Conservation (phyloP, 1,140 invertebrate species). For the Magallana gigas region DNA sequence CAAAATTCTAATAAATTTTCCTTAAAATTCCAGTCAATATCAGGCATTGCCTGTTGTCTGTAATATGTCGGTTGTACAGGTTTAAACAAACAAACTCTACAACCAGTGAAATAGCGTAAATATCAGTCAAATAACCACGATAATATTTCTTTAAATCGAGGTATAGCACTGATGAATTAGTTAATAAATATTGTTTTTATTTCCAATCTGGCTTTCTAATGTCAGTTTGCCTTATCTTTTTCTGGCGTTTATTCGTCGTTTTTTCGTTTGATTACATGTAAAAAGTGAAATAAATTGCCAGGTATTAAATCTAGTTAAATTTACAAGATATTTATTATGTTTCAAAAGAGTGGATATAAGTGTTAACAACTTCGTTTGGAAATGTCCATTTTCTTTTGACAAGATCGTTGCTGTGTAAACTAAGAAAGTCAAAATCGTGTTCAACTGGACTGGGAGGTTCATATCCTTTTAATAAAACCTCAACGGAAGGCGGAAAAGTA, state of each 20-base stretch:
- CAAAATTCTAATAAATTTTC: no score
- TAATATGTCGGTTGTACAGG: no score
- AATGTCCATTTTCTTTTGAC: constrained; percentile 12
- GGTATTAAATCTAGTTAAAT: not conserved
- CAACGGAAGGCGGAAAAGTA: constrained; percentile 34
- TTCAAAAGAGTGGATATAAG: not conserved
- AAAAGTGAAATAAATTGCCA: constrained; percentile 12
- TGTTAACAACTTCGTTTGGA: constrained; percentile 12
- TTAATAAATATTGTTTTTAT: constrained; percentile 12
- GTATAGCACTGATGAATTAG: constrained; percentile 21
- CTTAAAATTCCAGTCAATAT: no score
- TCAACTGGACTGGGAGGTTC: constrained; percentile 1
- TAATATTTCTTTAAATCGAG: not conserved
- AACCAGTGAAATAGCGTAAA: no score
- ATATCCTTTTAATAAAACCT: constrained; percentile 8
- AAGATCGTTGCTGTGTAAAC: constrained; percentile 4
- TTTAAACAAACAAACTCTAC: no score
- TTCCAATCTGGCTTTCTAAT: constrained; percentile 24
- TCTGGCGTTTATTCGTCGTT: not conserved
- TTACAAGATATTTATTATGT: not conserved
- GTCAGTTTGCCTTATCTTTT: constrained; percentile 2
- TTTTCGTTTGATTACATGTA: not conserved
- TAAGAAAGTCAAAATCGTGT: constrained; percentile 12
- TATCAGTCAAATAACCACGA: not conserved
- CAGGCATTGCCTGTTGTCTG: no score